Conservation (phyloP, 1,140 invertebrate genomes). For the Ceratina australensis region DNA sequence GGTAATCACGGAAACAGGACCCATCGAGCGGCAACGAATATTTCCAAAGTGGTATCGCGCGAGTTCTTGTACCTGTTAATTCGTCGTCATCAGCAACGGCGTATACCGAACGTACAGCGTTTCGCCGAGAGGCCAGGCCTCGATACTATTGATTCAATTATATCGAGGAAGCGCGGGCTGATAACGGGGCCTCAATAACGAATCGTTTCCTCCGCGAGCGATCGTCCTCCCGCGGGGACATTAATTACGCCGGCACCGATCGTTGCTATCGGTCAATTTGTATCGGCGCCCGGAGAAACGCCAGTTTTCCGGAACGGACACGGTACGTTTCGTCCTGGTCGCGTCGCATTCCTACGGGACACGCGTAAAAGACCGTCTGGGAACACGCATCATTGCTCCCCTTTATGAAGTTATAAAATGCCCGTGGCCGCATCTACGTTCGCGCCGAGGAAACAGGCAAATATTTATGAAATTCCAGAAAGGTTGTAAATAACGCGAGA, state of each 20-base stretch:
- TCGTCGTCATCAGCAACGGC: constrained; percentile 41
- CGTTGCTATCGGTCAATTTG: constrained; percentile 50
- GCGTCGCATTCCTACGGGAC: constrained; percentile 33
- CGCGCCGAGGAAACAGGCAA: neutral
- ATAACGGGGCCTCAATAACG: constrained; percentile 54
- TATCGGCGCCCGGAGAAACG: constrained; percentile 41
- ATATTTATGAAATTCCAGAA: constrained; percentile 18
- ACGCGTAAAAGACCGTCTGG: constrained; percentile 14
- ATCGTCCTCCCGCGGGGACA: constrained; percentile 34
- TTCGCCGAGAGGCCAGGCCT: constrained; percentile 26
- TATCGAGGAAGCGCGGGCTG: constrained; percentile 55
- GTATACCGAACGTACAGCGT: constrained; percentile 27
- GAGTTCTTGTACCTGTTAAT: constrained; percentile 39
- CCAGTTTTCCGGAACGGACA: constrained; percentile 29
- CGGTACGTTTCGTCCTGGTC: constrained; percentile 31
- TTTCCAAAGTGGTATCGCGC: constrained; percentile 32
- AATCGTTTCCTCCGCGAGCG: constrained; percentile 51
- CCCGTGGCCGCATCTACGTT: neutral
- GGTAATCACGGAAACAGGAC: constrained; percentile 32
- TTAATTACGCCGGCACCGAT: constrained; percentile 40
- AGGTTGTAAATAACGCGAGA: constrained; percentile 4
- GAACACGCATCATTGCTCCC: constrained; percentile 48
- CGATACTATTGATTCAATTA: constrained; percentile 62
- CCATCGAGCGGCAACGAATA: constrained; percentile 6
- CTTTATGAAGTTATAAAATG: constrained; percentile 46